Base-by-base conservation (phyloP, 1,140 invertebrate genomes). In the Drosophila lowei region DNA sequence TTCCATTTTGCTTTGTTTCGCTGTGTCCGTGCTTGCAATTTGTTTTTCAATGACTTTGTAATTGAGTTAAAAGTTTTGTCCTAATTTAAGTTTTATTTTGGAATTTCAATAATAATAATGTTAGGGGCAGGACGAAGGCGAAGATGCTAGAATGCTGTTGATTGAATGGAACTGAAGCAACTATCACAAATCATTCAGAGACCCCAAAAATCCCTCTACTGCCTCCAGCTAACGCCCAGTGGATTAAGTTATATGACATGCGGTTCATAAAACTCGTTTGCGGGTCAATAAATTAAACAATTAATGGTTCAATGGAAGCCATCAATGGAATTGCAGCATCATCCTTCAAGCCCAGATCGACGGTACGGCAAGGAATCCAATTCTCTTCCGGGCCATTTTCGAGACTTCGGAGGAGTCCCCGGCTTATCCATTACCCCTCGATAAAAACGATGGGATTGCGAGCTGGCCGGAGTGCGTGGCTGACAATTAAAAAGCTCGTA, bases 11-110 rank as follows among this genome's bases (percentile, higher is more conserved):
- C 43, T 47, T 70, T 80, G 63, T 72, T 70, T 60, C 43, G 30
- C 41, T 42, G 56, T 8, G 21, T 18, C 57, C 18, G 50, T 57
- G 62, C 62, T 60, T 25, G 52, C 57, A 66, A 73, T 77, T 85
- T 57, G 50, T 64, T 53, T 85, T 86, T 70, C 38, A 80, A 81
- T 74, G 50, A 63, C 62, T 56, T 75, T 56, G 64, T 85, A 74
- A 86, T 86, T 72, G 68, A 86, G 73, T 85, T 77, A 63, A 81
- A 61, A 85, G 68, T 81, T 84, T 65, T 77, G 65, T 61, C 81
- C 67, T 86, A 74, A 86, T 71, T 77, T 49, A 5, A 43, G 21
- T 23, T 53, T 58, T 41, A 54, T 62, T 43, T 60, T 46, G 54
- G 38, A 49, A 46, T 53, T 73, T 64, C 23, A 30, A 46, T 58